A percentile compares a stretch with the other conserved stretches of the same genome.
Evolutionary conservation across 2,888 invertebrate species (phyloP).

Genomic region (Nemoura dubitans): DNA sequence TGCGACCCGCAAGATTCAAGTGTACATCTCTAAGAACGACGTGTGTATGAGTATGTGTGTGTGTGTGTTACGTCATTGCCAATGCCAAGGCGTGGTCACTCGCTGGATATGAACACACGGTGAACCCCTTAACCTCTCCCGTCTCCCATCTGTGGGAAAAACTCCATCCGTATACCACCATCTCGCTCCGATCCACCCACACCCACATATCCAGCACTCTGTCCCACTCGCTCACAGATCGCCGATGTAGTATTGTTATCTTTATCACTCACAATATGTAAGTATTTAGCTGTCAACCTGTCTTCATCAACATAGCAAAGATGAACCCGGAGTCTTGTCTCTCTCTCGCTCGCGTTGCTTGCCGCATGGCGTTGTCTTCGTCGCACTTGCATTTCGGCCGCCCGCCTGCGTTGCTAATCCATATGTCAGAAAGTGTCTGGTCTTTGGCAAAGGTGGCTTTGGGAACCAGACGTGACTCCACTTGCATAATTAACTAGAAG

Average conservation of each 20-base stretch:
- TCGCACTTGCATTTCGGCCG: constrained; percentile 5
- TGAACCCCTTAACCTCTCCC: neutral
- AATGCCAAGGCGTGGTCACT: neutral
- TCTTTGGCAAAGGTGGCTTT: neutral
- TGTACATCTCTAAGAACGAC: neutral
- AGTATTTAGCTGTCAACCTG: constrained; percentile 10
- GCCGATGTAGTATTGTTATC: neutral
- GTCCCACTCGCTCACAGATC: neutral
- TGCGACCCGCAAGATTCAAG: neutral
- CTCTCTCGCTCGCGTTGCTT: neutral
- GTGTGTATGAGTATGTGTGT: no score
- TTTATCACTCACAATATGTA: neutral
- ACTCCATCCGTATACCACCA: neutral
- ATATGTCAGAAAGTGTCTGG: neutral
- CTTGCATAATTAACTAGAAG: constrained; percentile 1
- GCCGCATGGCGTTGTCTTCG: neutral
- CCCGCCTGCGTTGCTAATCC: constrained; percentile 29
- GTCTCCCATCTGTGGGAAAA: neutral
- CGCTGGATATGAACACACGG: neutral
- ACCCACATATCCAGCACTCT: neutral
- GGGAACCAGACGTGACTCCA: neutral
- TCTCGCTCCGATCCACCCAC: neutral
- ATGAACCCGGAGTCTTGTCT: constrained; percentile 17
- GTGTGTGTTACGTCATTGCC: constrained; percentile 2
- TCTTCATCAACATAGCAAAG: constrained; percentile 20